Evolutionary conservation across 2,888 invertebrate genomes (phyloP), one percentile per base, ranked within the genome.

Genomic region (Chromoteleia sp.): DNA sequence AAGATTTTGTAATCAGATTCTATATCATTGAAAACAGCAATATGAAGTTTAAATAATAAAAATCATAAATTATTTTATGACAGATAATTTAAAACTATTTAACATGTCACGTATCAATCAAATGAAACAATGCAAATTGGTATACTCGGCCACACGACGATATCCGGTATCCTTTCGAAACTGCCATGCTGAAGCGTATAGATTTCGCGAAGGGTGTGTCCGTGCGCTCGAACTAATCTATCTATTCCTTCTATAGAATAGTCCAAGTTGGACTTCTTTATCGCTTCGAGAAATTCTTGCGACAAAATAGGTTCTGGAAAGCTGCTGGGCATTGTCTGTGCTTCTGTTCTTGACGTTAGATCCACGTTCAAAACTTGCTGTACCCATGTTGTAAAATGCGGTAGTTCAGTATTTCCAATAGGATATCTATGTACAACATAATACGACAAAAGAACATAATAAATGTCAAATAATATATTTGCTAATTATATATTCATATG

Each of bases 111-210:
- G n/a, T n/a, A n/a, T n/a, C n/a, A n/a, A n/a, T n/a, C n/a, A n/a
- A n/a, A n/a, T n/a, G n/a, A n/a, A n/a, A n/a, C n/a, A n/a, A n/a
- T n/a, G n/a, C n/a, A n/a, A n/a, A n/a, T n/a, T n/a, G n/a, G n/a
- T n/a, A n/a, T 91, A 94, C 94, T 94, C 43, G 99, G 99, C 99
- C 99, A 99, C 0, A 98, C 93, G 0, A 99, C 96, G 10, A 99
- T 91, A 89, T 99, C 99, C 1, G 99, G 99, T 88, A 99, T 97
- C 86, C 98, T 94, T 71, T 94, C 94, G 87, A 97, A 96, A 48
- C 90, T 92, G 77, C 97, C 96, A 67, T 94, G 93, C 86, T 97
- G 93, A 68, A 99, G 92, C 10, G 94, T 93, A 84, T 95, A 95
- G 82, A 99, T 96, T 88, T 99, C 99, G 85, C 97, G 95, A 56